phyloP scores from a whole-genome alignment of 2,888 invertebrate genomes.

The Crossocerus cetratus region DNA sequence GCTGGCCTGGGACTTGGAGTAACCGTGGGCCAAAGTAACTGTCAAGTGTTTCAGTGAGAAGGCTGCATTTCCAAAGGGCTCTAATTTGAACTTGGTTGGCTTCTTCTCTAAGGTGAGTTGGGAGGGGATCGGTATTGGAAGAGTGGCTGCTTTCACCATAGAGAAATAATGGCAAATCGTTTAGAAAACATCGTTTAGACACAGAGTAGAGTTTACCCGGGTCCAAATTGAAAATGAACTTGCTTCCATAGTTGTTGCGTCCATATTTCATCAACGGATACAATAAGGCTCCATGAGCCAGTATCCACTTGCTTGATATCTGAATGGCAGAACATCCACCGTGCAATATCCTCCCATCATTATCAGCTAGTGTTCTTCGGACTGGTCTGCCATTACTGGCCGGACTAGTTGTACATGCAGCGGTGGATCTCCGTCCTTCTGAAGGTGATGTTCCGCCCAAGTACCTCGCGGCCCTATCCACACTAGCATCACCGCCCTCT shows the following conservation, averaged over 20 bases:
- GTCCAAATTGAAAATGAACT: constrained; percentile 37
- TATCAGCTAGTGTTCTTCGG: too few relatives aligned
- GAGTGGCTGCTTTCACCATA: constrained; percentile 21
- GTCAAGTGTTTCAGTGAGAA: constrained; percentile 78
- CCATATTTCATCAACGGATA: constrained; percentile 73
- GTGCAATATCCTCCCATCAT: too few relatives aligned
- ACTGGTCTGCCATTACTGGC: too few relatives aligned
- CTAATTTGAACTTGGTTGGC: constrained; percentile 53
- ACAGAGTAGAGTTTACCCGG: constrained; percentile 46
- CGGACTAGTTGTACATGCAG: too few relatives aligned
- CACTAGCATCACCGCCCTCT: too few relatives aligned
- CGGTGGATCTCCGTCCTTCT: too few relatives aligned
- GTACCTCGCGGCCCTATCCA: too few relatives aligned
- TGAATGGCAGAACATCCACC: constrained; percentile 79
- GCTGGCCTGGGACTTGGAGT: constrained; percentile 76
- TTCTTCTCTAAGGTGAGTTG: constrained; percentile 62
- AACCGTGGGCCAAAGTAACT: constrained; percentile 79
- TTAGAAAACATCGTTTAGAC: constrained; percentile 16
- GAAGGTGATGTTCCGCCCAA: too few relatives aligned
- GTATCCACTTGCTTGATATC: constrained; percentile 79
- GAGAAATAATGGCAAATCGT: constrained; percentile 45
- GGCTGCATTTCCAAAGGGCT: constrained; percentile 79
- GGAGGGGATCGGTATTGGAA: too few relatives aligned
- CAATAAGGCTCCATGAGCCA: constrained; percentile 79
- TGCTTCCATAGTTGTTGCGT: constrained; percentile 24